Conservation (phyloP, 1,140 invertebrate genomes). For the Euura saliciscinereae region DNA sequence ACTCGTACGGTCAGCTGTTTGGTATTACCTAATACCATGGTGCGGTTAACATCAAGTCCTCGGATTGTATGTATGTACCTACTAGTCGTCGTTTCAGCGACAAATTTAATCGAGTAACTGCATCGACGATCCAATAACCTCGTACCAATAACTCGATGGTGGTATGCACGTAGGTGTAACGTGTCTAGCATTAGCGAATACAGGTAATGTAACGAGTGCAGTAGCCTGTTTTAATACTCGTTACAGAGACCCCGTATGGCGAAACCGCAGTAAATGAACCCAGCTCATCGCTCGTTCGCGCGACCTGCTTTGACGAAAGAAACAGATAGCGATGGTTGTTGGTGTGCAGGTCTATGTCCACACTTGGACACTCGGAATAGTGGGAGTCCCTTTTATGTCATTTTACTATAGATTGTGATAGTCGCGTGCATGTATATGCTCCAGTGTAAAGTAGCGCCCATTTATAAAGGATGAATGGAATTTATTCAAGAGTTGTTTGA, state of each 20-base stretch:
- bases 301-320: no score
- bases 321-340: no score
- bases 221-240: not conserved
- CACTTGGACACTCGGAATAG: no score
- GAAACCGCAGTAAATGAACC: no score
- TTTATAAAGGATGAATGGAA: slow-evolving; percentile 3
- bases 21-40: not conserved
- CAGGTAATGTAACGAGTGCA: not conserved
- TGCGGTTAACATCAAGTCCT: not conserved
- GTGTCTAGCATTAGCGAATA: not conserved
- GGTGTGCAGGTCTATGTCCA: no score
- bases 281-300: no score
- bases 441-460: not conserved
- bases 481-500: not conserved
- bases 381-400: no score
- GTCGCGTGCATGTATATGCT: no score
- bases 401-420: no score
- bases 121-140: not conserved
- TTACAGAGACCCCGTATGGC: no score
- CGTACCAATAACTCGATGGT: not conserved
- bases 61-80: not conserved
- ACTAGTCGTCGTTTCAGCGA: not conserved
- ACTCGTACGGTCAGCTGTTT: not conserved
- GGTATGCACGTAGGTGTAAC: no score
- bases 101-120: not conserved